Conservation (phyloP, 2,113 vertebrate species). For the Aegithalos caudatus region DNA sequence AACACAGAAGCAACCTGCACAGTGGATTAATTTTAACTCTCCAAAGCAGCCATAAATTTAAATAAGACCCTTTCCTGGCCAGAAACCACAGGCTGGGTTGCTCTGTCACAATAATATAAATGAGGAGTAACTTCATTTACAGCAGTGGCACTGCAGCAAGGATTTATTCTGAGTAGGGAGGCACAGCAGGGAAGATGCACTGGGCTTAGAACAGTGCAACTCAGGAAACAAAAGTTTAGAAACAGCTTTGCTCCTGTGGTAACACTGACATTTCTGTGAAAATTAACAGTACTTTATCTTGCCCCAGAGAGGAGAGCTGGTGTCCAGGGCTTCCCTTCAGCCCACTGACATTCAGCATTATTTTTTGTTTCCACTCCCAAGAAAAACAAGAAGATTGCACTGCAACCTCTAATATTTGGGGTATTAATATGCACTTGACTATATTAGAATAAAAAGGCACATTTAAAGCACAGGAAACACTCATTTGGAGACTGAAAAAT, state of each 20-base stretch:
- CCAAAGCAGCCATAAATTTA: background rate
- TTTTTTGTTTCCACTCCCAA: background rate
- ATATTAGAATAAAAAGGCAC: background rate
- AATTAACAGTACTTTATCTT: background rate
- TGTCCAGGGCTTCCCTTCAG: background rate
- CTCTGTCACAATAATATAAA: background rate
- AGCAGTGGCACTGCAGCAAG: background rate
- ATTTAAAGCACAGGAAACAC: background rate
- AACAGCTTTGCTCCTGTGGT: background rate
- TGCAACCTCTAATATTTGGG: background rate
- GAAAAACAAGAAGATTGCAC: background rate
- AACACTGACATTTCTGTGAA: background rate
- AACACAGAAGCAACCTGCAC: rapidly evolving
- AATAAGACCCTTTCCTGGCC: background rate
- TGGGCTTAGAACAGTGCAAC: background rate
- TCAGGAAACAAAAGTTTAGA: background rate
- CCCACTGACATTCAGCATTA: background rate
- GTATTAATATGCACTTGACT: background rate
- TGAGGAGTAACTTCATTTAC: background rate
- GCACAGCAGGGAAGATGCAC: background rate
- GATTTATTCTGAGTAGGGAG: background rate
- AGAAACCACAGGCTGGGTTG: background rate
- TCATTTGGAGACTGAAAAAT: background rate
- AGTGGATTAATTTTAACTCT: background rate
- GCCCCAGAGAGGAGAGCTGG: background rate